Conservation (phyloP, 2,113 vertebrate species). For the Reinhardtius hippoglossoides region DNA sequence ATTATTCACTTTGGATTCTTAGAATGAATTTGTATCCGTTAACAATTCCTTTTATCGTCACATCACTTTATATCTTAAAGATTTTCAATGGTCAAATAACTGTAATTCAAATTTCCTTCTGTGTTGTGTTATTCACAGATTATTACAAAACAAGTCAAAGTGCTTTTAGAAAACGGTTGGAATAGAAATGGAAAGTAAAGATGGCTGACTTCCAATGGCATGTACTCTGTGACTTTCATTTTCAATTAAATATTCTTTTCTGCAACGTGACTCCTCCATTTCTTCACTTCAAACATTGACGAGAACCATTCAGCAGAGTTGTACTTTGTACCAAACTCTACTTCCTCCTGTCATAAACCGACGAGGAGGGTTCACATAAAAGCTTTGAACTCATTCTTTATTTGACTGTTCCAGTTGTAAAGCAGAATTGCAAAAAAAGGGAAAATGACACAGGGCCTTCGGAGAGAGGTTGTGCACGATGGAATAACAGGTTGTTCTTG, state of each 20-base stretch:
- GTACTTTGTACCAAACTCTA: background rate
- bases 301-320: background rate
- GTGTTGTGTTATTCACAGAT: slow-evolving; percentile 15
- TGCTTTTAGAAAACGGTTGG: background rate
- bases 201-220: background rate
- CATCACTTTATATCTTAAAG: slow-evolving; percentile 3
- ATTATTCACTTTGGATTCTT: background rate
- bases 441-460: background rate
- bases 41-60: background rate
- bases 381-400: background rate
- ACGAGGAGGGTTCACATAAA: background rate
- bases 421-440: background rate
- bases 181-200: background rate
- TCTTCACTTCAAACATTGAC: background rate
- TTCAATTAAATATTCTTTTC: slow-evolving; percentile 34
- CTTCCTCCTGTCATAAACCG: background rate
- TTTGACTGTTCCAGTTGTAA: background rate
- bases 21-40: background rate
- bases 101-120: background rate
- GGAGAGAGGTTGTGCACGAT: background rate
- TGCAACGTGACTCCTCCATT: background rate
- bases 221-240: slow-evolving; percentile 16
- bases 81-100: slow-evolving; percentile 10
- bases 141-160: background rate
- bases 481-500: background rate